phyloP scores from a whole-genome alignment of 2,113 vertebrate species.

The Noctilio leporinus region DNA sequence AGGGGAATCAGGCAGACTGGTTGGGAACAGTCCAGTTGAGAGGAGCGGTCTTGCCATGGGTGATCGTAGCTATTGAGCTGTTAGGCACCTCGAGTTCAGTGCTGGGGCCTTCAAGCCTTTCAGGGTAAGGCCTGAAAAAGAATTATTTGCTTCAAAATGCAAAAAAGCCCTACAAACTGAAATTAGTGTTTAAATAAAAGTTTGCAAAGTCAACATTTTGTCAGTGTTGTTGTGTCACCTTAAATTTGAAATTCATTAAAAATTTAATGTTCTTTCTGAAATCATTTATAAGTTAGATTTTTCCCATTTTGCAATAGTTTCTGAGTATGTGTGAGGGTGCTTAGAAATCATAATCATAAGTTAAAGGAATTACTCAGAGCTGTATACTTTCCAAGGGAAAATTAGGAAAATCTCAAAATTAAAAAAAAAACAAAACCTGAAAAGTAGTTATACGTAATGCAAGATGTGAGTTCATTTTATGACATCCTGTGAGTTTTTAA shows the following conservation, averaged over 20 bases:
- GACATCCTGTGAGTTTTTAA: not conserved
- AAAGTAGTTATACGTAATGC: not conserved
- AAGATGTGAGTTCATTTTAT: not conserved
- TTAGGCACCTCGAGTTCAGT: no score
- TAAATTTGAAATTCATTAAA: not conserved
- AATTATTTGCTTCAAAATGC: not conserved
- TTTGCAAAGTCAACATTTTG: not conserved
- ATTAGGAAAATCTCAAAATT: not conserved
- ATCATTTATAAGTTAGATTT: not conserved
- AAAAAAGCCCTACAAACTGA: not conserved
- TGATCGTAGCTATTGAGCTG: not conserved
- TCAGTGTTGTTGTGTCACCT: not conserved
- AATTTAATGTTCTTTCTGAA: not conserved
- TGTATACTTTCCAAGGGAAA: not conserved
- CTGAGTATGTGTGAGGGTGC: not conserved
- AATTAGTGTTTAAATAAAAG: not conserved
- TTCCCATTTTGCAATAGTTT: conserved; percentile 19
- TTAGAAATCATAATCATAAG: not conserved
- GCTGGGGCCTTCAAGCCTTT: not conserved
- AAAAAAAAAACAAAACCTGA: not conserved
- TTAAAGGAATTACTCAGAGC: not conserved
- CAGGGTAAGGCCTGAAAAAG: not conserved
- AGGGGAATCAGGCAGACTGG: not conserved
- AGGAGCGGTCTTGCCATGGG: not conserved
- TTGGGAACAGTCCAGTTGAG: not conserved